Evolutionary conservation across 2,113 vertebrate genomes (phyloP), one percentile per base, ranked within the genome.

Genomic region (Peucedramus taeniatus): DNA sequence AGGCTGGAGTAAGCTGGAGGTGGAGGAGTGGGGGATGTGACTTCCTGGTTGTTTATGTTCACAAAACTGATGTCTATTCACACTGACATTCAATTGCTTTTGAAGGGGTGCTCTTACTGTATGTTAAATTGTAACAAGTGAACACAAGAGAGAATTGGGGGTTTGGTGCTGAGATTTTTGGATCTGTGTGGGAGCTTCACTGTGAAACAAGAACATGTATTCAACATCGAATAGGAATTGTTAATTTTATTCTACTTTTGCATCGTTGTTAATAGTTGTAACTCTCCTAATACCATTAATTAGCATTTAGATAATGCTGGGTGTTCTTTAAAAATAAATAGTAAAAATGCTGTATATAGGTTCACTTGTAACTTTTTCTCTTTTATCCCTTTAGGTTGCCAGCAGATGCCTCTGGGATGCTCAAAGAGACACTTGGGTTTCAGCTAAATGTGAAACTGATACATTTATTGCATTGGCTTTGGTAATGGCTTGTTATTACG

Each of bases 361-460:
- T 64, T 83, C 6, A 83, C 37, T 70, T 56, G 61, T 72, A 59
- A 10, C 64, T 76, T 77, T 71, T 85, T 77, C 16, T 85, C 83
- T 95, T 83, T 94, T 63, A 93, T 76, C 78, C 40, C 40, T 65
- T 45, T 72, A 98, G 98, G 91, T 98, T 76, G 97, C 95, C 95
- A 98, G 98, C 95, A 97, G 97, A 84, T 98, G 98, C 83, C 91
- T 98, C 78, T 98, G 98, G 98, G 98, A 98, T 47, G 83, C 22
- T 47, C 37, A 97, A 0, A 97, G 97, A 96, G 98, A 98, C 82
- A 97, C 70, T 54, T 98, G 98, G 98, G 92, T 97, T 45, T 93
- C 97, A 56, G 97, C 93, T 27, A 78, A 96, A 61, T 97, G 86
- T 28, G 98, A 98, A 87, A 94, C 96, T 2, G 92, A 96, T 68